These are phyloP conservation scores for Tetramorium parvispinum DNA, from an alignment of 1,140 invertebrate species.

Conservation along the genomic window DNA sequence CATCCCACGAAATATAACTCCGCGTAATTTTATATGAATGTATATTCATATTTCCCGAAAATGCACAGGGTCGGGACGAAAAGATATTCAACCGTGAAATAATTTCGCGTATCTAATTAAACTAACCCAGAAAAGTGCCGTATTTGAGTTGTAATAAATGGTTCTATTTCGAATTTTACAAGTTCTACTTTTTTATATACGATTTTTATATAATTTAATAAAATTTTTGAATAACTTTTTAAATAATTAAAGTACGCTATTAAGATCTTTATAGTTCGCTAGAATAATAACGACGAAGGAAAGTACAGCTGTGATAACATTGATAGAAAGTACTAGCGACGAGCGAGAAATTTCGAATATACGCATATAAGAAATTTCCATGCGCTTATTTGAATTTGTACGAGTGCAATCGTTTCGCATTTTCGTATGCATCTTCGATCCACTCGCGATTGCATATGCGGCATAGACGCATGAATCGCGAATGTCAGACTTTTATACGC, in stretches of 20 bases:
- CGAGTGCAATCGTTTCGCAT: neutral
- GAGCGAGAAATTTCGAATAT: neutral
- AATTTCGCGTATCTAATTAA: neutral
- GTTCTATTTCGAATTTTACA: neutral
- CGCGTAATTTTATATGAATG: conserved; percentile 9
- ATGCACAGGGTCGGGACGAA: neutral
- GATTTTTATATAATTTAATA: neutral
- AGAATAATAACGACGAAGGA: neutral
- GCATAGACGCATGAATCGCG: conserved; percentile 6
- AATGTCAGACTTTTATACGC: conserved; percentile 18
- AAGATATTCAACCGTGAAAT: conserved; percentile 18
- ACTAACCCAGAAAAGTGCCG: neutral
- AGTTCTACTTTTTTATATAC: neutral
- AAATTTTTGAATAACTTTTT: neutral
- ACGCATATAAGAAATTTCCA: neutral
- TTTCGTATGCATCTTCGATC: neutral
- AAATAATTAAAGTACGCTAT: neutral
- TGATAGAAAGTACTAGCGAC: neutral
- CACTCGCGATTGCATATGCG: conserved; percentile 5
- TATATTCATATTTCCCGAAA: neutral
- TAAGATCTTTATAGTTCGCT: neutral
- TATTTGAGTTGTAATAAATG: neutral
- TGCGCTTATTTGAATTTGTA: neutral
- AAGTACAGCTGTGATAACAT: neutral
- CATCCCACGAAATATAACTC: conserved; percentile 6